phyloP scores from a whole-genome alignment of 2,888 invertebrate species.

The Xiphydria camelus region DNA sequence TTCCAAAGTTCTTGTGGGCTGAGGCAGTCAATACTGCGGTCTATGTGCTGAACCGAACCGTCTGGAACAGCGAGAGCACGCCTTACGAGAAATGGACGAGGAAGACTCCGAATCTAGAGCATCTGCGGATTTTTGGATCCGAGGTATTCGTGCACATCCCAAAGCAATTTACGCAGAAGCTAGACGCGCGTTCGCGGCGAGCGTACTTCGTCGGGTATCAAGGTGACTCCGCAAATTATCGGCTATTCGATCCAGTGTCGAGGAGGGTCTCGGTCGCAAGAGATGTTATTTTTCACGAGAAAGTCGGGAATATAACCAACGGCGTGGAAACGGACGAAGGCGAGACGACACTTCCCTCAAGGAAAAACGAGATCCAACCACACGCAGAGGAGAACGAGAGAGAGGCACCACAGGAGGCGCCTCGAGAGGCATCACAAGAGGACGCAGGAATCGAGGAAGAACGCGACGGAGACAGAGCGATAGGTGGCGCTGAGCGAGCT shows the following conservation, averaged over 20 bases:
- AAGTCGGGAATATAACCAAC: conserved; percentile 6
- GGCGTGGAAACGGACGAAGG: too few relatives aligned
- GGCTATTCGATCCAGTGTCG: conserved; percentile 2
- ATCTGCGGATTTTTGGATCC: conserved; percentile 18
- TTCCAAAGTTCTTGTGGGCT: conserved; percentile 25
- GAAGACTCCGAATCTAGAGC: conserved; percentile 9
- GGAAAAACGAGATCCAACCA: too few relatives aligned
- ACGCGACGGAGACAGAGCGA: too few relatives aligned
- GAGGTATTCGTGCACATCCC: conserved; percentile 10
- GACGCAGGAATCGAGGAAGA: too few relatives aligned
- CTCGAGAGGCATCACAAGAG: too few relatives aligned
- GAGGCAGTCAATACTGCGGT: conserved; percentile 27
- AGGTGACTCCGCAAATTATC: conserved; percentile 8
- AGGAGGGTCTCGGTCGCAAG: conserved; percentile 6
- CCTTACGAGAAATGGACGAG: conserved; percentile 16
- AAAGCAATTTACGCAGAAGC: conserved; percentile 11
- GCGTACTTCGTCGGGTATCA: conserved; percentile 16
- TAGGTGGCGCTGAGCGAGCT: too few relatives aligned
- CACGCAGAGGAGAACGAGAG: too few relatives aligned
- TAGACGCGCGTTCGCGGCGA: conserved; percentile 13
- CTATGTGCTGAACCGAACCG: too few relatives aligned
- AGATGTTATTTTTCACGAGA: conserved; percentile 15
- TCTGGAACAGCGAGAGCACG: conserved; percentile 6
- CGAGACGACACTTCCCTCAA: too few relatives aligned
- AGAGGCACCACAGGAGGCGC: too few relatives aligned